Conservation (phyloP, 37 sponge, comb jelly and placozoan genomes). For the Amphimedon queenslandica region DNA sequence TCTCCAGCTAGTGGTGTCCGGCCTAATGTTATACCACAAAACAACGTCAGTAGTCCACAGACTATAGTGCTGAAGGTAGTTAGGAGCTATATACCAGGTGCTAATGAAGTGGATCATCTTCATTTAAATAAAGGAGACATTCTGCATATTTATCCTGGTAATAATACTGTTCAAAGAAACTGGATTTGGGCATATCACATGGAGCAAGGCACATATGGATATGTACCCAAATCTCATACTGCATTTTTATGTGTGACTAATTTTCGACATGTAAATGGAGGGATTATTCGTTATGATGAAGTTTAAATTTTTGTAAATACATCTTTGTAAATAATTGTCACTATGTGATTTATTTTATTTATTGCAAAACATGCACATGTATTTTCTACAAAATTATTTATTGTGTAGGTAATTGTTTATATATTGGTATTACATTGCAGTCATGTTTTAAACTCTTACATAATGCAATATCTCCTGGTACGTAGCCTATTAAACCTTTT, state of each 20-base stretch:
- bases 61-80: conserved; percentile 14
- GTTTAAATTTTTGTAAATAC: no score
- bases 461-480: conserved; percentile 34
- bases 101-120: conserved; percentile 13
- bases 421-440: conserved; percentile 60
- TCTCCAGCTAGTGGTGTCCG: background rate
- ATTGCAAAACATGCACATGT: no score
- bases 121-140: conserved; percentile 32
- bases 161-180: conserved; percentile 37
- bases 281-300: no score
- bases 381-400: background rate
- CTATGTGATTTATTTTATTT: no score
- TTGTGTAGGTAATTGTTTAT: background rate
- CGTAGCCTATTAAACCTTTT: conserved; percentile 21
- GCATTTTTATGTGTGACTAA: conserved; percentile 19
- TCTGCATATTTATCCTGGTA: conserved; percentile 23
- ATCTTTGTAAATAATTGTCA: no score
- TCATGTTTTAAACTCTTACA: conserved; percentile 44
- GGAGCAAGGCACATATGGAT: conserved; percentile 20
- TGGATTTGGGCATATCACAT: conserved; percentile 68
- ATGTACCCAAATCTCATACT: conserved; percentile 34
- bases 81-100: conserved; percentile 23
- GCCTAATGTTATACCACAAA: background rate
- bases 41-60: background rate
- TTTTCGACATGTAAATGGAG: no score